Evolutionary conservation across 2,113 vertebrate species (phyloP), one percentile per base, ranked within the genome.

Genomic region (Phrynosoma blainvillii): DNA sequence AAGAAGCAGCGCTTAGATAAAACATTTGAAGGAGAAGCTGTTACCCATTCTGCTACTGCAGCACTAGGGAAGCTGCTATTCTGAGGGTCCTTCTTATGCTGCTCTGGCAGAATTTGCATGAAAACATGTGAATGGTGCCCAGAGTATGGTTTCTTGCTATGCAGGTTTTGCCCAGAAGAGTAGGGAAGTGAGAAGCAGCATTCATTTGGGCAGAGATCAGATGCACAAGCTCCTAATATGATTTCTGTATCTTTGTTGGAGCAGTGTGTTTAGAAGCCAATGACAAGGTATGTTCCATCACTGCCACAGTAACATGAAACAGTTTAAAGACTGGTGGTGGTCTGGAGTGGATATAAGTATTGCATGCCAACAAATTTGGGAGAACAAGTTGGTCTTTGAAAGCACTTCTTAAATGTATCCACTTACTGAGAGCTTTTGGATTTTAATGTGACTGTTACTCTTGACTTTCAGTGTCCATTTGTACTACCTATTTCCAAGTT

Each of bases 401-500:
- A 80, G 3, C 2, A 1, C 84, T 87, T 77, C 20, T 30, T n/a
- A 82, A 81, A 80, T 66, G 16, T 20, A 90, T 75, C 30, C n/a
- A 4, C 3, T 81, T 25, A 27, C 27, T 85, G 79, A 90, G 77
- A 84, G 5, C 5, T 30, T 68, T 65, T 81, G 7, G 9, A 52
- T 36, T 16, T 83, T 52, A 56, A 56, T 70, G 54, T 62, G 54
- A 13, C 20, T 25, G 87, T 90, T 90, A 36, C 79, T 59, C 62
- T 93, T 25, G 90, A 87, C 87, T 93, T 89, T 23, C 96, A 99
- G 99, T 82, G 99, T 99, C 88, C 99, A 99, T 93, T 94, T 99
- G 77, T 99, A 99, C 94, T 99, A 99, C 94, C 95, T 99, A n/a
- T 99, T 99, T 71, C 99, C 99, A 42, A 97, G 92, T 40, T 95